A percentile compares a stretch with the other conserved stretches of the same genome.
Conservation (phyloP, 2,113 vertebrate species). For the Tyrannus savana region DNA sequence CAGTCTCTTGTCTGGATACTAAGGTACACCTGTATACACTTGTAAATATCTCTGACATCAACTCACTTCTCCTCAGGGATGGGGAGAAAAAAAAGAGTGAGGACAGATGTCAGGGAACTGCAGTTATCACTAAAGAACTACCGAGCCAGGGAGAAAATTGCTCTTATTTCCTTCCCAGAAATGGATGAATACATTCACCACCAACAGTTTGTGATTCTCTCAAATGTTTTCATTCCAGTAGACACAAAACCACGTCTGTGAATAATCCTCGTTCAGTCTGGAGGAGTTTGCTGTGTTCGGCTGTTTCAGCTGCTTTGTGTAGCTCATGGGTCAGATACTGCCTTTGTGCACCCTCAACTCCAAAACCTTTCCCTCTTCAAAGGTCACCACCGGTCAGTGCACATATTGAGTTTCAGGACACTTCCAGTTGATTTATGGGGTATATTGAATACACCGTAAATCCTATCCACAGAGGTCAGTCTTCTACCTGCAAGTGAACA, state of each 20-base stretch:
- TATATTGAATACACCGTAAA: neutral
- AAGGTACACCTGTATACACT: neutral
- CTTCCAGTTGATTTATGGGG: neutral
- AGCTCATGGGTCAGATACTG: neutral
- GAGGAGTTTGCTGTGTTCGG: neutral
- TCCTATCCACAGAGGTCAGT: neutral
- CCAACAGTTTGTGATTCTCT: neutral
- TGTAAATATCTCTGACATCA: conserved; percentile 26
- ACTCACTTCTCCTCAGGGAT: neutral
- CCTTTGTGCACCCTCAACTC: neutral
- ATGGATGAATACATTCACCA: neutral
- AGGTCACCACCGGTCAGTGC: neutral
- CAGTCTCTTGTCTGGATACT: neutral
- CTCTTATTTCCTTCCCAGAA: neutral
- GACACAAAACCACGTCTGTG: neutral
- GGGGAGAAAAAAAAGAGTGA: neutral
- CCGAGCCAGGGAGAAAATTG: neutral
- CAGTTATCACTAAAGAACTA: neutral
- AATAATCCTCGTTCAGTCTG: neutral
- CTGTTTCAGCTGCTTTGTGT: neutral
- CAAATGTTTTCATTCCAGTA: neutral
- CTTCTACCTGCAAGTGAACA: neutral
- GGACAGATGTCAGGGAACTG: neutral
- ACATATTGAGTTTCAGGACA: neutral
- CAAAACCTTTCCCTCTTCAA: neutral